Percentiles rank a stretch among this genome's conserved stretches.
Evolutionary conservation across 2,113 vertebrate species (phyloP).

Genomic region (Aviceda subcristata): DNA sequence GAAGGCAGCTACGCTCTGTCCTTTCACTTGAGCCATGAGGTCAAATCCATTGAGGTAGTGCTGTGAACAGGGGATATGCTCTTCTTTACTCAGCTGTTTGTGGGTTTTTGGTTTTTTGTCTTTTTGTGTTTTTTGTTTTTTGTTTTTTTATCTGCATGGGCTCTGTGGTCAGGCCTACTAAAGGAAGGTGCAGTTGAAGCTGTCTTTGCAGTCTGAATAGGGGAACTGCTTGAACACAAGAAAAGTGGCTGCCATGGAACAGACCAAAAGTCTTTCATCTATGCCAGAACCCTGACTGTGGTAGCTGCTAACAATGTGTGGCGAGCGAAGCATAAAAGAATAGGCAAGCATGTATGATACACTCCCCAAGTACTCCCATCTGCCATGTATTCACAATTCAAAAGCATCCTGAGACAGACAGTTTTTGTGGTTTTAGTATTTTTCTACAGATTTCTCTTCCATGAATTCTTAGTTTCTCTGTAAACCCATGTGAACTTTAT

Average conservation of each 20-base stretch:
- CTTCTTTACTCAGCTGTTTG: not conserved
- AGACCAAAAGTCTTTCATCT: not conserved
- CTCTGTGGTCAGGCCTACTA: not conserved
- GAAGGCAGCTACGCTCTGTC: not conserved
- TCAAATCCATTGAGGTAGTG: not conserved
- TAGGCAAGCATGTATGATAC: not conserved
- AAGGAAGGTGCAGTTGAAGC: not conserved
- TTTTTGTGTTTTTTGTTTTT: not conserved
- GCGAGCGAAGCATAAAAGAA: not conserved
- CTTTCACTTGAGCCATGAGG: not conserved
- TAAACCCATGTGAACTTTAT: not conserved
- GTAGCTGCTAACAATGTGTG: not conserved
- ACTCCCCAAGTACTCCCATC: not conserved
- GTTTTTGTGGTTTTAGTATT: not conserved
- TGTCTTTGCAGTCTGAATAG: not conserved
- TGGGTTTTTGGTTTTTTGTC: not conserved
- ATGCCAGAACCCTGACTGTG: not conserved
- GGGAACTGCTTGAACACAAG: not conserved
- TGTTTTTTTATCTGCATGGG: rapidly evolving
- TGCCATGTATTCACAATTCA: not conserved
- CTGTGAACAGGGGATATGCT: not conserved
- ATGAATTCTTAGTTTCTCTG: not conserved
- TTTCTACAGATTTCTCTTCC: not conserved
- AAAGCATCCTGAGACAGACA: not conserved
- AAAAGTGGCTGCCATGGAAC: not conserved